A percentile compares a stretch with the other conserved stretches of the same genome.
Evolutionary conservation across 2,797 vertebrate genomes (phyloP).

Genomic region (Spheniscus humboldti): DNA sequence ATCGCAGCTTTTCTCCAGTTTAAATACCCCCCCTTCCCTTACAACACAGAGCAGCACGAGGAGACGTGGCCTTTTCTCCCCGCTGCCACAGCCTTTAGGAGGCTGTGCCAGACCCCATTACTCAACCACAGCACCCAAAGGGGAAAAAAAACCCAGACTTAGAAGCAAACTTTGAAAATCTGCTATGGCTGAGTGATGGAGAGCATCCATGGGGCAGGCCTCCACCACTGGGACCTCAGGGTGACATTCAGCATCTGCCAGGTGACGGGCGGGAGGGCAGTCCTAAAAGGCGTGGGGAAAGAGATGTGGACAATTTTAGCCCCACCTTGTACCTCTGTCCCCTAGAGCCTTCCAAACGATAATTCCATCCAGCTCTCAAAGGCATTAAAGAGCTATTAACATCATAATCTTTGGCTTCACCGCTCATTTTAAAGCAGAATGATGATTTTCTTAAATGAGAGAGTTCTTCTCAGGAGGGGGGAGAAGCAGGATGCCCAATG

Average conservation of each 20-base stretch:
- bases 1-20: rapidly evolving
- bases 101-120: background rate
- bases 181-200: background rate
- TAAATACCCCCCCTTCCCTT: background rate
- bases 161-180: background rate
- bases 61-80: rapidly evolving
- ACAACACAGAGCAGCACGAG: rapidly evolving
- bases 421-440: background rate
- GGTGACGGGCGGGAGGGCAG: background rate
- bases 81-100: background rate
- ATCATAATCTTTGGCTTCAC: rapidly evolving
- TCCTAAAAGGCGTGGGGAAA: rapidly evolving
- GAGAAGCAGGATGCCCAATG: background rate
- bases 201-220: rapidly evolving
- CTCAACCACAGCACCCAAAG: background rate
- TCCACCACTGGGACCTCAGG: rapidly evolving
- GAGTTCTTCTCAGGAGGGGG: background rate
- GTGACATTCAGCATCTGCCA: background rate
- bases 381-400: background rate
- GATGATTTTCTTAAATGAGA: too few species aligned
- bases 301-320: background rate
- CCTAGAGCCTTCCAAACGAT: background rate
- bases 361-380: too few species aligned
- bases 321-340: rapidly evolving
- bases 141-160: rapidly evolving